These are phyloP conservation scores for Palythoa grandiflora DNA, from an alignment of 92 coral and sea anemone species.

Conservation along the genomic window DNA sequence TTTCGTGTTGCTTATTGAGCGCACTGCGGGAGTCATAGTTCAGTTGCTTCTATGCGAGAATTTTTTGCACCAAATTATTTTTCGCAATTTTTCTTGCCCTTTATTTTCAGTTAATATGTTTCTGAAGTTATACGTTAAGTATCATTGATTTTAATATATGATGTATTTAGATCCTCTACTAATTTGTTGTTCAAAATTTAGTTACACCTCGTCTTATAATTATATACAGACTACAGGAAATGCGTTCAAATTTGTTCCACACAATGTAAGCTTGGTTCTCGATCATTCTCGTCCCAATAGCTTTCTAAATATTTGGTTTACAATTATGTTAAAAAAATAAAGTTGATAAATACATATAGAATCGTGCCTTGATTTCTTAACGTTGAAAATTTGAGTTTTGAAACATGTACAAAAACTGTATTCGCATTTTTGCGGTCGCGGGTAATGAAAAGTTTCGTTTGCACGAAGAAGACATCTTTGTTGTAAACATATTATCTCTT, in stretches of 20 bases:
- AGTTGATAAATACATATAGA: conserved; percentile 19
- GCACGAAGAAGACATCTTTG: neutral
- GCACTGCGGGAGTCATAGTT: conserved; percentile 20
- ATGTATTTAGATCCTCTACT: neutral
- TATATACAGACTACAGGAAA: neutral
- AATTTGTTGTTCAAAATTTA: neutral
- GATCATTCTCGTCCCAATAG: neutral
- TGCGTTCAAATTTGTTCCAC: neutral
- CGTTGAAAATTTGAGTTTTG: conserved; percentile 12
- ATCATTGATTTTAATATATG: neutral
- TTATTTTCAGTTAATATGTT: neutral
- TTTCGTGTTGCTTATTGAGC: neutral
- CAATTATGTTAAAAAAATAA: conserved; percentile 10
- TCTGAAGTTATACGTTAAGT: neutral
- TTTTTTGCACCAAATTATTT: neutral
- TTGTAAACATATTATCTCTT: neutral
- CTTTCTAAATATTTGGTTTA: conserved; percentile 32
- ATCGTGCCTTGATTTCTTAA: conserved; percentile 17
- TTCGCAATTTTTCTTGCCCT: neutral
- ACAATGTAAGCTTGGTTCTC: neutral
- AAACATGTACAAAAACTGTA: neutral
- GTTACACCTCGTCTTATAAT: neutral
- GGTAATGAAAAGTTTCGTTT: neutral
- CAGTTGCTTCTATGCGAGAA: neutral
- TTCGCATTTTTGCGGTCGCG: conserved; percentile 25